Percentiles rank a stretch among this genome's conserved stretches.
These are phyloP conservation scores for Hafferia zeledoni DNA, from an alignment of 2,797 vertebrate genomes.

Conservation along the genomic window DNA sequence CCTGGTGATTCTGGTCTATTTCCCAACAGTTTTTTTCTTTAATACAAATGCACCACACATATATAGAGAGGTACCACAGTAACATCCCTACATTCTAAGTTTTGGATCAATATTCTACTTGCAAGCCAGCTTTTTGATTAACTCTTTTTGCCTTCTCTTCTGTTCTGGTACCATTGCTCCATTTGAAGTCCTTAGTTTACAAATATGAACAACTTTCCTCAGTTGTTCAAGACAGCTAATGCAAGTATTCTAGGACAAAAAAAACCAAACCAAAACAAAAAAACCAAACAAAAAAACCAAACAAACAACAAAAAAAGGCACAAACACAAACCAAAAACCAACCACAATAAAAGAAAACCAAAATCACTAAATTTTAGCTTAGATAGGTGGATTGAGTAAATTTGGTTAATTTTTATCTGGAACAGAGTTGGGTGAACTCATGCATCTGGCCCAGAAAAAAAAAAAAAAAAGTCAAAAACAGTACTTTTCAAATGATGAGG, in stretches of 20 bases:
- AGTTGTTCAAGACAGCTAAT: not conserved
- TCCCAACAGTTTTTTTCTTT: not conserved
- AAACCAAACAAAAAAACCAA: no score
- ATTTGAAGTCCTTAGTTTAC: not conserved
- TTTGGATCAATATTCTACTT: not conserved
- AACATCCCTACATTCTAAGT: not conserved
- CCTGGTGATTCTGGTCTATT: not conserved
- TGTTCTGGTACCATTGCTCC: not conserved
- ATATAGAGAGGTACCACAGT: not conserved
- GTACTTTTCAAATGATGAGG: not conserved
- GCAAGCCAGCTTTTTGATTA: not conserved
- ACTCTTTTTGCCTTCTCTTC: not conserved
- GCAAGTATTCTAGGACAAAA: not conserved
- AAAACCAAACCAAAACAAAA: not conserved
- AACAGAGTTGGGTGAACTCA: not conserved
- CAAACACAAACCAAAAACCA: not conserved
- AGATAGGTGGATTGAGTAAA: not conserved
- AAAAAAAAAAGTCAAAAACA: fast-evolving
- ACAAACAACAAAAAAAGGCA: not conserved
- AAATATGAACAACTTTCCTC: not conserved
- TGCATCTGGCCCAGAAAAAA: not conserved
- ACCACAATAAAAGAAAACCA: no score
- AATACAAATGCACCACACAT: not conserved
- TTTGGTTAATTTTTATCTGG: not conserved
- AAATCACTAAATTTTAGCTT: not conserved